Evolutionary conservation across 2,113 vertebrate species (phyloP).

Genomic region (Ciconia stormi): DNA sequence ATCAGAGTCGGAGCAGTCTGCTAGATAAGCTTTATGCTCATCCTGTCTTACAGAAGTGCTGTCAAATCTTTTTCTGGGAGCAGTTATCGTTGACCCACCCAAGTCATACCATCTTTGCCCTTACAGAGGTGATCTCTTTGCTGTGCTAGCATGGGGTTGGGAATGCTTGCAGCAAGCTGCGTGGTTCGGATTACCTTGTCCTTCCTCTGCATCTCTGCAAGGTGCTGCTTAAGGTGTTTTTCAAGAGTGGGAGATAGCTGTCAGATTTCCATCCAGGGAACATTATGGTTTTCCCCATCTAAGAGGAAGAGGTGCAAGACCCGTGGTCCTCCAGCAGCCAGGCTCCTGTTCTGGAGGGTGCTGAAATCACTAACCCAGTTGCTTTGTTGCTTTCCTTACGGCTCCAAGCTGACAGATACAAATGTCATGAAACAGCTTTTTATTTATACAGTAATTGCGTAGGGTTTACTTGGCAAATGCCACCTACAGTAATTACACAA

Average conservation of each 20-base stretch:
- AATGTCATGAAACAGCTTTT: slow-evolving; percentile 55
- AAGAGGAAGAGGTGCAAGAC: not conserved
- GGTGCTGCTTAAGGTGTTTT: not conserved
- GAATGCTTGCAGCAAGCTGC: accelerated
- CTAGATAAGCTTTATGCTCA: not conserved
- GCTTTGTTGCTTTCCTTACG: slow-evolving; percentile 6
- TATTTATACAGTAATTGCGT: slow-evolving; percentile 60
- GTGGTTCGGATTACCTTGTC: not conserved
- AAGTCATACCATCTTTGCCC: not conserved
- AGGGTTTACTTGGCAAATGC: slow-evolving; percentile 66
- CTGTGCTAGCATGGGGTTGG: not conserved
- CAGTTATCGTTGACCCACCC: not conserved
- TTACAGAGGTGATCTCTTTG: not conserved
- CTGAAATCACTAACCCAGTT: not conserved
- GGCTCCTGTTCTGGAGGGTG: not conserved
- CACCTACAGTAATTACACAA: slow-evolving; percentile 43
- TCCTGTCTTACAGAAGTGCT: not conserved
- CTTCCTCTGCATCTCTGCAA: not conserved
- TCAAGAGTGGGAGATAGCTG: not conserved
- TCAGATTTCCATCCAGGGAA: not conserved
- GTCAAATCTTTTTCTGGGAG: not conserved
- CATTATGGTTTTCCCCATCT: not conserved
- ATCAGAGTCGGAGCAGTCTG: accelerated
- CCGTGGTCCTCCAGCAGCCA: not conserved
- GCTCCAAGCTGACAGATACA: slow-evolving; percentile 11